Base-by-base conservation (phyloP, 2,113 vertebrate genomes). In the Python bivittatus region DNA sequence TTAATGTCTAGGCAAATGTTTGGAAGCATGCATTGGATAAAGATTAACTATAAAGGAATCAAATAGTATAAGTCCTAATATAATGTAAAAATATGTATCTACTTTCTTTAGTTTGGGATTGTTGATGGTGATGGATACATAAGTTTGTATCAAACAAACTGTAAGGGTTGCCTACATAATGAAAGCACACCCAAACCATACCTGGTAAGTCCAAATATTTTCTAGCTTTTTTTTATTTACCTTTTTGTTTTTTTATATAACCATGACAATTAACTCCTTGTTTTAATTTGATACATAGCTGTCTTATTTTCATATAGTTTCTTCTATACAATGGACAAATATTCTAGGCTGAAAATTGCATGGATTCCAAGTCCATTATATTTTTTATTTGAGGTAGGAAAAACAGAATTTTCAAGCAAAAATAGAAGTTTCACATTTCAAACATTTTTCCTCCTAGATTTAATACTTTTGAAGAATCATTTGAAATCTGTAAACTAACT, bases 131-230 rank as follows among this genome's bases (percentile, higher is more conserved):
- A 99, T 93, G 99, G 99, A 95, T 98, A 97, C 94, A 98, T 99
- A 97, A 99, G 98, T 97, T 98, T 99, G 48, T 99, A 99, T 98
- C 99, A 99, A 93, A 99, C 99, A 97, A 99, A 98, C 87, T 98
- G 98, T 98, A 98, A 98, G 68, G 97, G 97, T 94, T 98, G 97
- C 68, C 98, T 98, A 29, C 97, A 98, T 93, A 97, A 97, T 95
- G 99, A 99, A 92, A 98, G 96, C 84, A 97, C 98, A 91, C 98
- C 98, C 85, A 99, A 99, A 96, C 99, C 99, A 0, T 99, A 99
- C 94, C 96, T 99, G 98, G 99, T 99, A 97, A 98, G 98, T 48
- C 90, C 93, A 84, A 94, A 87, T 27, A 58, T 90, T 84, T 83
- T 27, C 23, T 20, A 83, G 1, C 0, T 57, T 92, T 3, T 88